A percentile compares a stretch with the other conserved stretches of the same genome.
Conservation (phyloP, 2,888 invertebrate genomes). For the Aphrophora alni region DNA sequence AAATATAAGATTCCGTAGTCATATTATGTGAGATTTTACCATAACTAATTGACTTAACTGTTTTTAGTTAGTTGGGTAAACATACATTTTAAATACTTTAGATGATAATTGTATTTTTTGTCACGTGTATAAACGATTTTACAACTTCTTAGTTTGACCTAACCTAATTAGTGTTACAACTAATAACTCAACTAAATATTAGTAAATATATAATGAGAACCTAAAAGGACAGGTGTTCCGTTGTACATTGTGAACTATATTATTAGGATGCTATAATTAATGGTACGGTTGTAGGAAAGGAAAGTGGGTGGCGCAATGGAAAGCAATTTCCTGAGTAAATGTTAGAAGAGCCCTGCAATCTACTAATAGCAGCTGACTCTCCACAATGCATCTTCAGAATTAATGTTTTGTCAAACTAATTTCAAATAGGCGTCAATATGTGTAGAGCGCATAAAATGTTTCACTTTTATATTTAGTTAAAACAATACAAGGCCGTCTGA, state of each 20-base stretch:
- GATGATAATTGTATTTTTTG: no score
- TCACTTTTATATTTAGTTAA: background rate
- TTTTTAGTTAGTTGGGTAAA: no score
- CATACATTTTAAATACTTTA: no score
- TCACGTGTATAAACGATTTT: no score
- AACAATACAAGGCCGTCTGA: background rate
- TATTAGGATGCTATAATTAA: background rate
- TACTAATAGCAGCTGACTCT: background rate
- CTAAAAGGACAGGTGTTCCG: background rate
- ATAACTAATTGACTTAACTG: no score
- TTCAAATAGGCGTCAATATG: background rate
- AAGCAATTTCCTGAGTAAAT: background rate
- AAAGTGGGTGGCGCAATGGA: background rate
- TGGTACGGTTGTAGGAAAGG: background rate
- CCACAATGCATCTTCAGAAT: background rate
- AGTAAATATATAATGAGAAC: background rate
- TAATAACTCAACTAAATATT: background rate
- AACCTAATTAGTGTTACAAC: no score
- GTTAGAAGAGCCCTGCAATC: background rate
- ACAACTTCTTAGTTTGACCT: no score
- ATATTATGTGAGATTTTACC: no score
- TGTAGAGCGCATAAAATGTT: background rate
- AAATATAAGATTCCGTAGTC: no score
- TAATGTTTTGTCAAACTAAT: slow-evolving; percentile 3
- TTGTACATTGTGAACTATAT: background rate